These are phyloP conservation scores for Mystacides longicornis DNA, from an alignment of 2,888 invertebrate genomes.

Conservation along the genomic window DNA sequence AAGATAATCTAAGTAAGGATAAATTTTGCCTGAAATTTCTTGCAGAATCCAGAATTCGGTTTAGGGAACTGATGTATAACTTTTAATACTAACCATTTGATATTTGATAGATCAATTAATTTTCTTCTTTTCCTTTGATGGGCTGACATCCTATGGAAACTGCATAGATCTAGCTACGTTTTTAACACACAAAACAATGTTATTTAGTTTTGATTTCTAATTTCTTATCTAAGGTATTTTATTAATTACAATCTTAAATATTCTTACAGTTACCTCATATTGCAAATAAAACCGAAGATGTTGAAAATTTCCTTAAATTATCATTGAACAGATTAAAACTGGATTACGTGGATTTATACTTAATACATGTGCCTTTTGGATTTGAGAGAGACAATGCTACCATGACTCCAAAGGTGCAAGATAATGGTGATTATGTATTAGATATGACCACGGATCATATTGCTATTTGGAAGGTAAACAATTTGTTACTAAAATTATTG, in stretches of 20 bases:
- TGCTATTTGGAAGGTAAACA: constrained; percentile 66
- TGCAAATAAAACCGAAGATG: constrained; percentile 60
- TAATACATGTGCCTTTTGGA: constrained; percentile 70
- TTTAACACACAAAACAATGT: too few relatives aligned
- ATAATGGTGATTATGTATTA: constrained; percentile 52
- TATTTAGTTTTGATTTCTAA: neutral
- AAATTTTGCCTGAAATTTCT: too few relatives aligned
- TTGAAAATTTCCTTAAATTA: constrained; percentile 55
- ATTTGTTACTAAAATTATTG: too few relatives aligned
- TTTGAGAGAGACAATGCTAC: constrained; percentile 50
- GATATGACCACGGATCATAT: constrained; percentile 58
- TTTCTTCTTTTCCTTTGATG: too few relatives aligned
- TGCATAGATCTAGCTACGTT: too few relatives aligned
- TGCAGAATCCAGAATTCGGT: too few relatives aligned
- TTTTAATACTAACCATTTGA: too few relatives aligned
- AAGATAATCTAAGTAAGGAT: too few relatives aligned
- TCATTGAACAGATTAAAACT: constrained; percentile 58
- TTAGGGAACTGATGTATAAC: too few relatives aligned
- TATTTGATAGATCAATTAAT: too few relatives aligned
- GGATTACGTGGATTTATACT: constrained; percentile 68
- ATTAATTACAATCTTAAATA: neutral
- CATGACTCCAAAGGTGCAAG: constrained; percentile 48
- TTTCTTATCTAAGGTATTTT: neutral
- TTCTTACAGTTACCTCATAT: constrained; percentile 57
- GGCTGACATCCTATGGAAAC: too few relatives aligned